Conservation (phyloP, 1,140 invertebrate species). For the Venturia canescens region DNA sequence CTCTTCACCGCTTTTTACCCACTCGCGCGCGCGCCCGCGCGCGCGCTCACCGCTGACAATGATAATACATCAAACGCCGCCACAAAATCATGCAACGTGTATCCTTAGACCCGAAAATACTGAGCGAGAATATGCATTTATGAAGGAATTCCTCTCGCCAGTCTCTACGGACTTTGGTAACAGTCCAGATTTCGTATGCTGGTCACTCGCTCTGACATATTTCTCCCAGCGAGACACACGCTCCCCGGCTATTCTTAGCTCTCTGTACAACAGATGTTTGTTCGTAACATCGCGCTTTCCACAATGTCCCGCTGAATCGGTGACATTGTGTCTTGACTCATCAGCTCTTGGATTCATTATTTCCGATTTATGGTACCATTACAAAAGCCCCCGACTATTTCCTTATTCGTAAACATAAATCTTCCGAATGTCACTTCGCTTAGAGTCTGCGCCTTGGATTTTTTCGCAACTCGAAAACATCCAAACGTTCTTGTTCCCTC, state of each 20-base stretch:
- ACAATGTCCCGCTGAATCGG: neutral
- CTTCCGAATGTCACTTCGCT: too few relatives aligned
- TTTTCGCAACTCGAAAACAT: too few relatives aligned
- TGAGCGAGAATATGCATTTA: neutral
- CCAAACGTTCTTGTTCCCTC: too few relatives aligned
- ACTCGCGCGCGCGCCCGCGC: too few relatives aligned
- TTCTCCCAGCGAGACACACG: neutral
- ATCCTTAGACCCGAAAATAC: slow-evolving; percentile 1
- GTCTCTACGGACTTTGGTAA: slow-evolving; percentile 3
- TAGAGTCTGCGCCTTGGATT: too few relatives aligned
- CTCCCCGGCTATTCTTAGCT: neutral
- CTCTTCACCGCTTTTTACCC: neutral
- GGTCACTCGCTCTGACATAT: neutral
- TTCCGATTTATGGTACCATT: too few relatives aligned
- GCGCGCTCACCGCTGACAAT: neutral
- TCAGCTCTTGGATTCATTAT: too few relatives aligned
- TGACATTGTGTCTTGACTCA: too few relatives aligned
- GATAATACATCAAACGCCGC: neutral
- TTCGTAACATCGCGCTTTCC: neutral
- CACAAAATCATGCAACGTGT: neutral
- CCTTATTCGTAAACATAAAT: too few relatives aligned
- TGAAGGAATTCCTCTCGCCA: neutral
- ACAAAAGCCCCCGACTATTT: too few relatives aligned
- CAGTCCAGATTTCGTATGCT: neutral
- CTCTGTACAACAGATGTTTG: neutral